A percentile compares a stretch with the other conserved stretches of the same genome.
These are phyloP conservation scores for Lagopus leucura DNA, from an alignment of 2,113 vertebrate species.

Conservation along the genomic window DNA sequence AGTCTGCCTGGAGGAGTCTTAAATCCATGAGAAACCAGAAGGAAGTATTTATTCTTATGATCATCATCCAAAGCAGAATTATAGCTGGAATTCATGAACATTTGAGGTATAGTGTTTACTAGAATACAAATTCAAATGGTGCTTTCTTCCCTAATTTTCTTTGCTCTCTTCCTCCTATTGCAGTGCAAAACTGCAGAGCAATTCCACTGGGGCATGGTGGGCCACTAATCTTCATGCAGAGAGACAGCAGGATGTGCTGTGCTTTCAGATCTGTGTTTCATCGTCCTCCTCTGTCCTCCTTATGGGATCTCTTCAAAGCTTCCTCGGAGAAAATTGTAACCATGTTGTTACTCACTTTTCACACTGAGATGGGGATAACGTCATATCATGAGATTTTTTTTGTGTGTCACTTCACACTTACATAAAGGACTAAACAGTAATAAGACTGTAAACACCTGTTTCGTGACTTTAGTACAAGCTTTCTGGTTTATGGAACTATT, in stretches of 20 bases:
- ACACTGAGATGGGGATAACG: neutral
- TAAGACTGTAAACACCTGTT: neutral
- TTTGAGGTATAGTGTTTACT: neutral
- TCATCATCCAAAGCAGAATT: neutral
- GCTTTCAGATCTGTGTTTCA: neutral
- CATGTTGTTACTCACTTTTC: neutral
- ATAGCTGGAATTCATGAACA: neutral
- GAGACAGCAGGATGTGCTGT: neutral
- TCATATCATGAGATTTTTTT: neutral
- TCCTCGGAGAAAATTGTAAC: neutral
- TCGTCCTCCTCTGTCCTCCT: conserved; percentile 1
- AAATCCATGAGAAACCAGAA: neutral
- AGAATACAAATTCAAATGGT: neutral
- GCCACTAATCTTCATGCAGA: neutral
- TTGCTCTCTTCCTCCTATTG: neutral
- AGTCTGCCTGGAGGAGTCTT: neutral
- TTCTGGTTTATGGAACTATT: conserved; percentile 13
- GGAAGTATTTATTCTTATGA: neutral
- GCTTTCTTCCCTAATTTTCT: neutral
- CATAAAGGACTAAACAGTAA: neutral
- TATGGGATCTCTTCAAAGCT: neutral
- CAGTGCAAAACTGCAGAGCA: neutral
- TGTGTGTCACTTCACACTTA: neutral
- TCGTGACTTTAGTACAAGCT: conserved; percentile 1
- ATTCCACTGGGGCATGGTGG: neutral